A percentile compares a stretch with the other conserved stretches of the same genome.
These are phyloP conservation scores for Aelia acuminata DNA, from an alignment of 2,888 invertebrate genomes.

Conservation along the genomic window DNA sequence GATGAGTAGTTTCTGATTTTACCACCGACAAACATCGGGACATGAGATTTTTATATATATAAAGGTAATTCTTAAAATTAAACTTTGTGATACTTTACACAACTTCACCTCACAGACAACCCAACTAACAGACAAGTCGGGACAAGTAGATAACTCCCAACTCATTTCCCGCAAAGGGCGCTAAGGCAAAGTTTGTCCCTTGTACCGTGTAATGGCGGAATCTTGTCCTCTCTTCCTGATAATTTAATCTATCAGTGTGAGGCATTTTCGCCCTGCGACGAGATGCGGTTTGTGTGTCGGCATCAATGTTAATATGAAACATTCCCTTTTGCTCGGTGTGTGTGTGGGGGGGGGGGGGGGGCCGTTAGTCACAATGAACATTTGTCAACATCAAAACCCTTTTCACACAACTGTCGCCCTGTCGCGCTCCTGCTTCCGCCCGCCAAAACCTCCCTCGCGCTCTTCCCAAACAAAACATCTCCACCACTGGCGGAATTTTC, in stretches of 20 bases:
- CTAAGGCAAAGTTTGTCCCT: background rate
- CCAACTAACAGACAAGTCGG: background rate
- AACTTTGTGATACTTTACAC: background rate
- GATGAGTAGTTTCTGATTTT: too few relatives aligned
- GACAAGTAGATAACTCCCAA: background rate
- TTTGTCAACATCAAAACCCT: constrained; percentile 55
- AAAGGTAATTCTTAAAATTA: too few relatives aligned
- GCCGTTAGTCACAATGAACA: constrained; percentile 54
- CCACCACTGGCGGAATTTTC: background rate
- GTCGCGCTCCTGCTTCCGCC: constrained; percentile 1
- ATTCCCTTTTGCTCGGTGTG: background rate
- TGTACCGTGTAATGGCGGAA: background rate
- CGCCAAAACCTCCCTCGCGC: background rate
- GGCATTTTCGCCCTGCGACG: background rate
- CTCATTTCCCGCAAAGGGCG: background rate
- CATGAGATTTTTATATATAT: too few relatives aligned
- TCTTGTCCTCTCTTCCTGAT: constrained; percentile 6
- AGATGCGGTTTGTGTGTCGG: constrained; percentile 54
- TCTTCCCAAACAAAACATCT: background rate
- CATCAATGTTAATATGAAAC: constrained; percentile 52
- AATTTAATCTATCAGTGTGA: constrained; percentile 23
- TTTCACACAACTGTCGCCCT: constrained; percentile 34
- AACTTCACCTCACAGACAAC: background rate
- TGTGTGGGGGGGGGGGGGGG: background rate
- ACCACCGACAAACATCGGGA: too few relatives aligned